Base-by-base conservation (phyloP, 1,140 invertebrate genomes). In the Cephus cinctus region DNA sequence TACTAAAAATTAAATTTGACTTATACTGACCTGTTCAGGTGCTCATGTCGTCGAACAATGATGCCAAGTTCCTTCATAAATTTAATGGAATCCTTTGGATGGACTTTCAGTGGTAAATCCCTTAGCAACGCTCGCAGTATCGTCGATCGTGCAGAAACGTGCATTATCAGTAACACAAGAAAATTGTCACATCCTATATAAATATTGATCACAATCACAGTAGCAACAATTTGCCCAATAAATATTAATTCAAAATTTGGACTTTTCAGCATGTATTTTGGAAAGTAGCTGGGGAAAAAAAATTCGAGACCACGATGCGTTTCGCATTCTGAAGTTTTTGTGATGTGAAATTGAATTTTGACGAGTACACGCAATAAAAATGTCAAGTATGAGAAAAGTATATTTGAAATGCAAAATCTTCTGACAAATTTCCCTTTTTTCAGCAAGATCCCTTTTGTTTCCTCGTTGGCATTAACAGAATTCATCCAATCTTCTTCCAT, bases 181-280 rank as follows among this genome's bases (percentile, higher is more conserved):
- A 52, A 52, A 36, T 35, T 36, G 39, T 52, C 45, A 9, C 30
- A 46, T 3, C 27, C 22, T 9, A 34, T 19, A 43, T 49, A 56
- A 22, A 22, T 21, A 32, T 20, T 2, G 4, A 18, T 31, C 9
- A 18, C 32, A 8, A 52, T 2, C 16, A 46, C 3, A 9, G 27
- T 21, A 11, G 36, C 43, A 1, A 46, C 9, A n/a, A 45, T 48
- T 20, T 52, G 50, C 2, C 23, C 20, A 5, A 50, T 22, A 23
- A 38, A 56, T n/a, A 45, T 43, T n/a, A 50, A 34, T 52, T 52
- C 47, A 32, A 46, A 50, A 12, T 25, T 41, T 4, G 52, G 52
- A 30, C 35, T 46, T 5, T 41, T 42, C n/a, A 48, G 16, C 0
- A 32, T 49, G 18, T 45, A 25, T 9, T 45, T 52, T 3, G 43